Evolutionary conservation across 2,797 vertebrate species (phyloP).

Genomic region (Pangasius krempfi): DNA sequence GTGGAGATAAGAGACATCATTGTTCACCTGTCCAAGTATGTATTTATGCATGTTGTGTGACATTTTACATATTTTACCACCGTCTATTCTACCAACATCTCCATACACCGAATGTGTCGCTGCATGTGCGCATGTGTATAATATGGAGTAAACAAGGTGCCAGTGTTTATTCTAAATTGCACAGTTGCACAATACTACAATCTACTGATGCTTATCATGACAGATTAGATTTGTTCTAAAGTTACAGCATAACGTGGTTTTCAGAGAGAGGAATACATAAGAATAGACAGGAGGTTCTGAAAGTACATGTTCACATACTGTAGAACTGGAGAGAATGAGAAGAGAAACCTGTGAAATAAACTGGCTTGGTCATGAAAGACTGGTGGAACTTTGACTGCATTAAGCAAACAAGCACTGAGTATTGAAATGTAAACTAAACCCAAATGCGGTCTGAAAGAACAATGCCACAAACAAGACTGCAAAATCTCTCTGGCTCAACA

Average conservation of each 20-base stretch:
- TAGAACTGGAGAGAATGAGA: conserved; percentile 1
- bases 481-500: not conserved
- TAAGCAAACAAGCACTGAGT: not conserved
- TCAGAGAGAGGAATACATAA: not conserved
- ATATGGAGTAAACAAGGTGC: not conserved
- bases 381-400: not conserved
- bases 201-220: not conserved
- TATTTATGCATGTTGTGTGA: not conserved
- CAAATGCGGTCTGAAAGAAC: not conserved
- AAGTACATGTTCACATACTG: not conserved
- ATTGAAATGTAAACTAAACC: not conserved
- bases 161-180: not conserved
- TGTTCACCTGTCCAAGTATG: not conserved
- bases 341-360: conserved; percentile 7
- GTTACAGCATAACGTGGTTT: conserved; percentile 7
- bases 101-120: not conserved
- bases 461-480: not conserved
- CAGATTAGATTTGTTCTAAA: not conserved
- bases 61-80: not conserved
- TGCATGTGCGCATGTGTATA: not conserved
- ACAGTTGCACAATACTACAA: not conserved
- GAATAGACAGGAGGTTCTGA: conserved; percentile 29
- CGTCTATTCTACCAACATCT: not conserved
- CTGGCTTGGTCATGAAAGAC: not conserved
- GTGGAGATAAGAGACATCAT: not conserved